phyloP scores from a whole-genome alignment of 2,888 invertebrate species.

The Stenodera caucasica region DNA sequence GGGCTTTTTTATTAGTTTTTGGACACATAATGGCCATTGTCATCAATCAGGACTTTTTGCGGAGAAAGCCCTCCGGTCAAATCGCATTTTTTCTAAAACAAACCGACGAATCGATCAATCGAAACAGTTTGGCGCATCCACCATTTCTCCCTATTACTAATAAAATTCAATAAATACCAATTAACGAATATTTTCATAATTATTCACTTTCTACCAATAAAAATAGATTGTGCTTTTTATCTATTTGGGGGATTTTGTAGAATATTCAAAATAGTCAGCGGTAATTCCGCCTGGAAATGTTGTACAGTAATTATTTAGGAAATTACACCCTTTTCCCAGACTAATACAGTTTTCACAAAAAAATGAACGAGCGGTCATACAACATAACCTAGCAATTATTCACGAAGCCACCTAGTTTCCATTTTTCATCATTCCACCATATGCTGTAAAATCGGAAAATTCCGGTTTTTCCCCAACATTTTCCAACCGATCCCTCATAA shows the following conservation, averaged over 20 bases:
- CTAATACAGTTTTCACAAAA: neutral
- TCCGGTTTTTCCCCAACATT: too few relatives aligned
- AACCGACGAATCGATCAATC: too few relatives aligned
- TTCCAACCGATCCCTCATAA: too few relatives aligned
- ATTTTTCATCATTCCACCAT: neutral
- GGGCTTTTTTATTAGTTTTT: neutral
- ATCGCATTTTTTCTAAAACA: too few relatives aligned
- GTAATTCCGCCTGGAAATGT: neutral
- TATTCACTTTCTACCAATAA: too few relatives aligned
- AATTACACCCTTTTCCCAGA: too few relatives aligned
- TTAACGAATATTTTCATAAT: too few relatives aligned
- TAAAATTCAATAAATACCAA: too few relatives aligned
- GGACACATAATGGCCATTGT: neutral
- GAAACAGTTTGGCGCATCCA: too few relatives aligned
- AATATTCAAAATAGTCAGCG: neutral
- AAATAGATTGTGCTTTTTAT: slow-evolving; percentile 15
- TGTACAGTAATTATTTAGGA: neutral
- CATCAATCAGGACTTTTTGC: too few relatives aligned
- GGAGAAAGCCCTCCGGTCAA: too few relatives aligned
- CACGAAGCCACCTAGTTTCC: neutral
- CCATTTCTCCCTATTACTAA: too few relatives aligned
- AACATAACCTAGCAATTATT: neutral
- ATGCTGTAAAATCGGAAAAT: neutral
- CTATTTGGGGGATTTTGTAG: slow-evolving; percentile 18
- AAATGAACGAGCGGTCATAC: neutral